Conservation (phyloP, 2,797 vertebrate species). For the Esox lucius region DNA sequence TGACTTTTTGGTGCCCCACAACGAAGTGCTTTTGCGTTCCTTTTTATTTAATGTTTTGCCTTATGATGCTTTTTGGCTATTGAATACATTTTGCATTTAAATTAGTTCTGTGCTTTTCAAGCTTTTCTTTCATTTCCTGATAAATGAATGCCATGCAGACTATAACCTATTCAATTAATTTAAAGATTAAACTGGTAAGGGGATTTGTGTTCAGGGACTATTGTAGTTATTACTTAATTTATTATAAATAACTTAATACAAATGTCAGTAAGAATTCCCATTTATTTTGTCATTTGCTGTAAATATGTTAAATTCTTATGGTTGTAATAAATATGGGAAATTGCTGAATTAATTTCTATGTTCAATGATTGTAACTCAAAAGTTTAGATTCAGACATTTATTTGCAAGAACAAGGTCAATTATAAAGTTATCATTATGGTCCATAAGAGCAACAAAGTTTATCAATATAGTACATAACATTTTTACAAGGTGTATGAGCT, state of each 20-base stretch:
- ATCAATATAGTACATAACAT: neutral
- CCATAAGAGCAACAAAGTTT: neutral
- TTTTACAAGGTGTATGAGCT: neutral
- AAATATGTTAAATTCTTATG: conserved; percentile 1
- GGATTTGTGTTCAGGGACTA: conserved; percentile 17
- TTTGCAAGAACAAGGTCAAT: neutral
- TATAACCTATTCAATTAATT: neutral
- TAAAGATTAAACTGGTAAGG: neutral
- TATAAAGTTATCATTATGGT: neutral
- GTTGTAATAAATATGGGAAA: conserved; percentile 19
- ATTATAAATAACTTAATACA: conserved; percentile 8
- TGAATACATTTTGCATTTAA: neutral
- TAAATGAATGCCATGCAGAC: neutral
- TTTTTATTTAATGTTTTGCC: neutral
- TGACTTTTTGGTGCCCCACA: neutral
- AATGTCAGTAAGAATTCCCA: conserved; percentile 8
- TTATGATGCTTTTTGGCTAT: neutral
- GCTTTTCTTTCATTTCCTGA: neutral
- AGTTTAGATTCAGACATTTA: neutral
- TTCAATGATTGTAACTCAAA: neutral
- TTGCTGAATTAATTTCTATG: conserved; percentile 16
- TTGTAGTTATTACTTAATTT: conserved; percentile 20
- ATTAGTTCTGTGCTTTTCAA: neutral
- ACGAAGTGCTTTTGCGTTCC: conserved; percentile 12
- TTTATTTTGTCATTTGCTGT: conserved; percentile 4